These are phyloP conservation scores for Pseudomugil gertrudae DNA, from an alignment of 2,797 vertebrate species.

Conservation along the genomic window DNA sequence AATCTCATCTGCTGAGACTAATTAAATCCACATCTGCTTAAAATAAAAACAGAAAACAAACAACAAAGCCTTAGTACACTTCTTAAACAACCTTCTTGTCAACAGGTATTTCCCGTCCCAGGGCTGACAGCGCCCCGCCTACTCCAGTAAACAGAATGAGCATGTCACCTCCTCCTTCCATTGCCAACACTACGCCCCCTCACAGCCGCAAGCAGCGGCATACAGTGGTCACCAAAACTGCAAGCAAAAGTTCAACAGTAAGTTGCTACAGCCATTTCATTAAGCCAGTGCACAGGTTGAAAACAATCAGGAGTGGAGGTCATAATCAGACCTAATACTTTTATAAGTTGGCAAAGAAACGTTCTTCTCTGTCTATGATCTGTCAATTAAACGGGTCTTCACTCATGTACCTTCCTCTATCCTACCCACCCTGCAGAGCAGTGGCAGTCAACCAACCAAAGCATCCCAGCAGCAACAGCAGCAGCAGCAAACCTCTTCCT, in stretches of 20 bases:
- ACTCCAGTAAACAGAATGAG: slow-evolving; percentile 94
- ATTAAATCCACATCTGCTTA: slow-evolving; percentile 14
- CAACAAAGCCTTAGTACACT: neutral
- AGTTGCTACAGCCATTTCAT: slow-evolving; percentile 53
- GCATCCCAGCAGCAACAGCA: slow-evolving; percentile 87
- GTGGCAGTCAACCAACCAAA: slow-evolving; percentile 88
- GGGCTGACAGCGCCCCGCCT: slow-evolving; percentile 93
- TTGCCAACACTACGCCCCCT: slow-evolving; percentile 91
- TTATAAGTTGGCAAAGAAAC: too few species aligned
- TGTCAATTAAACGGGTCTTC: neutral
- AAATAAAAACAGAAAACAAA: neutral
- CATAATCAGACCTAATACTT: neutral
- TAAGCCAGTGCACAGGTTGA: neutral
- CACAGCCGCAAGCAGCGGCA: slow-evolving; percentile 92
- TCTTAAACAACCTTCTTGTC: slow-evolving; percentile 27
- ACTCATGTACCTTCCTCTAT: neutral
- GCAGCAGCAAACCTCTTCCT: slow-evolving; percentile 81
- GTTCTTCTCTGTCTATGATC: neutral
- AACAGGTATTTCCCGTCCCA: slow-evolving; percentile 92
- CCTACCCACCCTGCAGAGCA: slow-evolving; percentile 78
- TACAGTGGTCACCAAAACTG: slow-evolving; percentile 90
- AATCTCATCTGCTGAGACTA: slow-evolving; percentile 1
- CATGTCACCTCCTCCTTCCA: slow-evolving; percentile 89
- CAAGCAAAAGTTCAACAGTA: slow-evolving; percentile 92
- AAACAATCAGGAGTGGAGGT: neutral